Base-by-base conservation (phyloP, 2,797 vertebrate species). In the Enoplosus armatus region DNA sequence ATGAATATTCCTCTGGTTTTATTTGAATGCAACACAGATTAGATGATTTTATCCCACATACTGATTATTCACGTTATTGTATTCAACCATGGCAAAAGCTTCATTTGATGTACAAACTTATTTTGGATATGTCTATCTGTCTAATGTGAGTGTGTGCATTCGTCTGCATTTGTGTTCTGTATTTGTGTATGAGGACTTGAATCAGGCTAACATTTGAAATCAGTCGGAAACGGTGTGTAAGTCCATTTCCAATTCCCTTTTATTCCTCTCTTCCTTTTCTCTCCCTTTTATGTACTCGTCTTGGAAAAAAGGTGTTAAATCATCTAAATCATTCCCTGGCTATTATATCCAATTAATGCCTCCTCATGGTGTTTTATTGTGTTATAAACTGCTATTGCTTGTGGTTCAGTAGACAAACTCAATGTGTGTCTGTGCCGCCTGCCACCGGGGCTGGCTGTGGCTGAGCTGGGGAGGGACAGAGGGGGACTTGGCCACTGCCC, bases 381-480 rank as follows among this genome's bases (percentile, higher is more conserved):
- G 96, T 96, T 95, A 95, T 95, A 96, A 97, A 97, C 95, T 95
- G 95, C 96, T 96, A 96, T 96, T 94, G 93, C 94, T 94, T 96
- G 94, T 97, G 96, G 96, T 96, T 97, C 96, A 97, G 94, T 95
- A 95, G 96, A 94, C 96, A 97, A 97, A 97, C 95, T 97, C 96
- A 97, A 96, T 96, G 94, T 89, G 91, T 90, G 95, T 90, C 94
- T 92, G 80, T 93, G 93, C 90, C 87, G 94, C 94, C 95, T 95
- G 94, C 95, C 96, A 95, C 94, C 78, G 58, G 93, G 90, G 89
- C 88, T 90, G 94, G 91, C 94, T 84, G 86, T 82, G 83, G 89
- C 89, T 92, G 84, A 90, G 91, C 89, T 89, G 85, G 91, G 89
- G 90, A 90, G 85, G 92, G 91, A 90, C 85, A 73, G 73, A 79